phyloP scores from a whole-genome alignment of 2,113 vertebrate species.

The Naja naja region DNA sequence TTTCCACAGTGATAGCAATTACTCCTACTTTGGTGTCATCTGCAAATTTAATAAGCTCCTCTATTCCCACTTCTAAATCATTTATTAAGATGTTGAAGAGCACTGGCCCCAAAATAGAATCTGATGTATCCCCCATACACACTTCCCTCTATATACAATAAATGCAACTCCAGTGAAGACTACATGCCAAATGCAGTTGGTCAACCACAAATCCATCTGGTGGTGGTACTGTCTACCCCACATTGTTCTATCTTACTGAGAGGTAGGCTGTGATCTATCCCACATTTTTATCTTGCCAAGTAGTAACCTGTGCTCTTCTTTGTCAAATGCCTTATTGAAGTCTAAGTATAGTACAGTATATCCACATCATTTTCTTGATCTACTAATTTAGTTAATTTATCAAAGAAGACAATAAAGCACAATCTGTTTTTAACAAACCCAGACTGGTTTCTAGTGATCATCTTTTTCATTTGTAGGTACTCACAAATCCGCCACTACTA shows the following conservation, averaged over 20 bases:
- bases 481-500: background rate
- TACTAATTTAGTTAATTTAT: background rate
- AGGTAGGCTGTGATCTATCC: background rate
- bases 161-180: background rate
- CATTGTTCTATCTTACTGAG: background rate
- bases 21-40: background rate
- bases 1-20: background rate
- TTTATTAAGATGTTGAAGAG: background rate
- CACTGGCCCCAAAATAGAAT: background rate
- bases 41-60: background rate
- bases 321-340: background rate
- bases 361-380: background rate
- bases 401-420: background rate
- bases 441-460: background rate
- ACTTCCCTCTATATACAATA: background rate
- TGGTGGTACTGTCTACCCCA: background rate
- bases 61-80: background rate
- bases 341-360: background rate
- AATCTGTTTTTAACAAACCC: background rate
- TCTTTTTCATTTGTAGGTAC: background rate
- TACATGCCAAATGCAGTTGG: background rate
- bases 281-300: background rate
- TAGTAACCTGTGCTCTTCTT: background rate
- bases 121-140: background rate
- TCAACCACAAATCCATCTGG: background rate